A percentile compares a stretch with the other conserved stretches of the same genome.
These are phyloP conservation scores for Drosophila chauvacae DNA, from an alignment of 1,140 invertebrate genomes.

Conservation along the genomic window DNA sequence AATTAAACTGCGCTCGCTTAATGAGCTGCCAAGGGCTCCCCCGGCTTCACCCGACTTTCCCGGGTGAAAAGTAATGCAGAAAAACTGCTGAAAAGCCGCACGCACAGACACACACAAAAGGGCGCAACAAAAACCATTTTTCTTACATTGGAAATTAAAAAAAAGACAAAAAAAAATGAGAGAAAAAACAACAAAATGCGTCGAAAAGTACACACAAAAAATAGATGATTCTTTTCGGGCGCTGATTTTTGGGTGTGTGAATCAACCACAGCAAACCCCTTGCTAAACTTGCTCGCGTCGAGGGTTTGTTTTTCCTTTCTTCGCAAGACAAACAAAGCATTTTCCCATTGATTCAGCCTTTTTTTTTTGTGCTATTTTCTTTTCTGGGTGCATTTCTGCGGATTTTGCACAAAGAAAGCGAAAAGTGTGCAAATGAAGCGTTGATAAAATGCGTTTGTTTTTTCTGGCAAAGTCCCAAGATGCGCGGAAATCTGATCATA, in stretches of 20 bases:
- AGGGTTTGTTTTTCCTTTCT: constrained; percentile 79
- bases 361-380: constrained; percentile 43
- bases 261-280: constrained; percentile 62
- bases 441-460: constrained; percentile 57
- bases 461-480: constrained; percentile 31
- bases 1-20: constrained; percentile 75
- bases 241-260: constrained; percentile 42
- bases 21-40: constrained; percentile 61
- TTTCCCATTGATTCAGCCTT: constrained; percentile 25
- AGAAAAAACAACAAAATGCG: constrained; percentile 45
- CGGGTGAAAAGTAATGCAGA: constrained; percentile 20
- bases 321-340: constrained; percentile 68
- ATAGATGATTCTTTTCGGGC: constrained; percentile 17
- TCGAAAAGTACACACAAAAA: constrained; percentile 53
- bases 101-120: constrained; percentile 45
- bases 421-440: constrained; percentile 73
- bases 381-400: constrained; percentile 40
- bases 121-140: constrained; percentile 75
- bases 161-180: constrained; percentile 13
- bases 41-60: neutral
- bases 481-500: constrained; percentile 43
- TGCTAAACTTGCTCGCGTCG: constrained; percentile 55
- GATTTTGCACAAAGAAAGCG: constrained; percentile 43
- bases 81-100: constrained; percentile 67
- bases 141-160: constrained; percentile 55